Conservation (phyloP, 2,113 vertebrate genomes). For the Empidonax alnorum region DNA sequence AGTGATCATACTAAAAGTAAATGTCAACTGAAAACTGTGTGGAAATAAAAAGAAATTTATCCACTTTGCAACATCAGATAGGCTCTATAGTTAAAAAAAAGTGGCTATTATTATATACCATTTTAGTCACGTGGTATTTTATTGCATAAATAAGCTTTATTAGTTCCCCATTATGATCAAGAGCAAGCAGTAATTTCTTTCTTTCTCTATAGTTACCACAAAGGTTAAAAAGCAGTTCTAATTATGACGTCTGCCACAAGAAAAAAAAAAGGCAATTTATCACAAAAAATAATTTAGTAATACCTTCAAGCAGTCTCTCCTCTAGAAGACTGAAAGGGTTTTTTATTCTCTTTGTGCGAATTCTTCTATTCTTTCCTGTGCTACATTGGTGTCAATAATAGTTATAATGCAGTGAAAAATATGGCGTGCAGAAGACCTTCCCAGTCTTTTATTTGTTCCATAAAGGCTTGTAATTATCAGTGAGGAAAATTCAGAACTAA, state of each 20-base stretch:
- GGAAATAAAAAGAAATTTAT: neutral
- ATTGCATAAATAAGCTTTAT: neutral
- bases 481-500: neutral
- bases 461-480: neutral
- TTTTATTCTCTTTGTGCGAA: constrained; percentile 25
- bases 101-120: neutral
- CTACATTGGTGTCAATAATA: constrained; percentile 9
- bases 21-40: neutral
- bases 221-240: neutral
- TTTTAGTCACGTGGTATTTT: neutral
- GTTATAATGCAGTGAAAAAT: constrained; percentile 38
- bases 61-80: neutral
- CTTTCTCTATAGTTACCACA: neutral
- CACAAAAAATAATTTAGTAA: constrained; percentile 26
- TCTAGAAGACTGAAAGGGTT: constrained; percentile 32
- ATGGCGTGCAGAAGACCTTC: neutral
- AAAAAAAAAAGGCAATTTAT: constrained; percentile 22
- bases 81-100: neutral
- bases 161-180: neutral
- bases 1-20: neutral
- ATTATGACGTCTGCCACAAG: neutral
- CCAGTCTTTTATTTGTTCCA: neutral
- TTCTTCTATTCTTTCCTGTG: constrained; percentile 14
- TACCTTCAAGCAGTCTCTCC: neutral
- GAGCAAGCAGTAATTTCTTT: neutral